Conservation (phyloP, 2,797 vertebrate species). For the Carcharodon carcharias region DNA sequence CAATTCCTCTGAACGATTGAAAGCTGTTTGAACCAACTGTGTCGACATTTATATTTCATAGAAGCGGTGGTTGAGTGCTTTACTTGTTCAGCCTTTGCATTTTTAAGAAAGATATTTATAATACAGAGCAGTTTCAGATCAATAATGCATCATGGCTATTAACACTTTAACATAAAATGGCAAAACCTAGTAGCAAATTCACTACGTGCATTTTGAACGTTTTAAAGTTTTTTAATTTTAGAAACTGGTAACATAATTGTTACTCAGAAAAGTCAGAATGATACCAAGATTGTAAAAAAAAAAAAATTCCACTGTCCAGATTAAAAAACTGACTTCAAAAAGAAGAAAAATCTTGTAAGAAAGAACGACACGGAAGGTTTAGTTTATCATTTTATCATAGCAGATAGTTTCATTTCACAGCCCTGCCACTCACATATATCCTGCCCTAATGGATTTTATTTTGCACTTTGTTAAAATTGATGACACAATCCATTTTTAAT, state of each 20-base stretch:
- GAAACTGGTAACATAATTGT: neutral
- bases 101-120: neutral
- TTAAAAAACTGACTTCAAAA: neutral
- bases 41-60: conserved; percentile 24
- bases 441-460: neutral
- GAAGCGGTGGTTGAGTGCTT: neutral
- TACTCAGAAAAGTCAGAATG: neutral
- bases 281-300: neutral
- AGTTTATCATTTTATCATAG: neutral
- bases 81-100: neutral
- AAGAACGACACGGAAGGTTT: neutral
- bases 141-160: neutral
- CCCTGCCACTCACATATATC: neutral
- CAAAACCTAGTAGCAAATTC: neutral
- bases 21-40: neutral
- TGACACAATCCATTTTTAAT: neutral
- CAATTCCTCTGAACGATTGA: neutral
- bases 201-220: neutral
- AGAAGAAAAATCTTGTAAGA: neutral
- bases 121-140: neutral
- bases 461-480: neutral
- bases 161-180: neutral
- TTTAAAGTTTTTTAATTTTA: neutral
- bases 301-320: neutral
- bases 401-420: neutral